phyloP scores from a whole-genome alignment of 2,888 invertebrate species.

The Synanthedon formicaeformis region DNA sequence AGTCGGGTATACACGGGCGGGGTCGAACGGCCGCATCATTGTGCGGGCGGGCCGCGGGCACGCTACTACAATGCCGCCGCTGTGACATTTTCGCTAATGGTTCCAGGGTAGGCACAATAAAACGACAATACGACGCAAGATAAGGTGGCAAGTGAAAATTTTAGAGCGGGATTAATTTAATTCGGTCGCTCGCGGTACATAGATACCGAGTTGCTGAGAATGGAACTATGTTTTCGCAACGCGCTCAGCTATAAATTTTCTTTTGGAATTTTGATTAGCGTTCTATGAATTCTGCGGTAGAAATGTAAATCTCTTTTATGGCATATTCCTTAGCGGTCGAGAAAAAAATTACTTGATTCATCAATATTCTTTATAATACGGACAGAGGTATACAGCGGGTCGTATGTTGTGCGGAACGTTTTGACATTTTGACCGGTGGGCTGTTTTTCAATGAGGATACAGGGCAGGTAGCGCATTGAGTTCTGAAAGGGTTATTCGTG shows the following conservation, averaged over 20 bases:
- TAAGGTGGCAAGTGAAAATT: constrained; percentile 69
- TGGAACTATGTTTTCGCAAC: constrained; percentile 6
- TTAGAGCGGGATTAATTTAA: constrained; percentile 65
- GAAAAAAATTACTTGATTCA: neutral
- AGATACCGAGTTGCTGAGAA: constrained; percentile 15
- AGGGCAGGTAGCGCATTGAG: constrained; percentile 32
- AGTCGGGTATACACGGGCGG: constrained; percentile 43
- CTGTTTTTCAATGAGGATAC: constrained; percentile 55
- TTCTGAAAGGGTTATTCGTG: constrained; percentile 52
- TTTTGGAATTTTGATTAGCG: constrained; percentile 4
- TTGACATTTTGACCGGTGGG: constrained; percentile 43
- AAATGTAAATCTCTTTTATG: neutral
- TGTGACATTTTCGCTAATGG: constrained; percentile 71
- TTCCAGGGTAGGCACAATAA: constrained; percentile 68
- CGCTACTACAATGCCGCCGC: constrained; percentile 62
- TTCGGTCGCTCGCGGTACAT: constrained; percentile 22
- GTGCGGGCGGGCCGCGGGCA: constrained; percentile 55
- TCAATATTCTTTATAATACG: neutral
- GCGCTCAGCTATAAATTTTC: constrained; percentile 9
- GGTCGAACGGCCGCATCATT: constrained; percentile 62
- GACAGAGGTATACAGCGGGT: neutral
- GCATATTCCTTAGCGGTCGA: too few relatives aligned
- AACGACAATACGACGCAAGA: constrained; percentile 67
- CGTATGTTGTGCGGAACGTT: constrained; percentile 22
- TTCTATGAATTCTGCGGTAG: neutral